Conservation (phyloP, 2,113 vertebrate species). For the Engystomops pustulosus region DNA sequence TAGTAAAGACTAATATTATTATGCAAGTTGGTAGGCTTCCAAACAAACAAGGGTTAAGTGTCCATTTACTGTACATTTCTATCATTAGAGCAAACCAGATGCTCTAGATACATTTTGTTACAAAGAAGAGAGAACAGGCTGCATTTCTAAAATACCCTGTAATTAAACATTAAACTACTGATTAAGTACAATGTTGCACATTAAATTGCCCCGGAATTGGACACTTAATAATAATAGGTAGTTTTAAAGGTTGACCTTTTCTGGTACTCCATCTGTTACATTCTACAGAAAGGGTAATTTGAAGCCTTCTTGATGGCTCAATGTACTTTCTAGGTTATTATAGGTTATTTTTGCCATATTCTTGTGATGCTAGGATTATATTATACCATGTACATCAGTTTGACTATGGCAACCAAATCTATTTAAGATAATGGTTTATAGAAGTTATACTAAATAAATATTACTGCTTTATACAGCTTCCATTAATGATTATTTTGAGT, state of each 20-base stretch:
- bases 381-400: neutral
- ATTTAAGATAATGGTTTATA: no score
- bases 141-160: neutral
- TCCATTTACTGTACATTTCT: slow-evolving; percentile 42
- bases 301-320: fast-evolving
- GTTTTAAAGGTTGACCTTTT: slow-evolving; percentile 51
- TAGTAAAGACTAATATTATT: neutral
- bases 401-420: no score
- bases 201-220: neutral
- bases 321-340: neutral
- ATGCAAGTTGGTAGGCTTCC: neutral
- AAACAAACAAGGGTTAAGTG: slow-evolving; percentile 36
- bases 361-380: neutral
- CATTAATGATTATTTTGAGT: no score
- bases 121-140: slow-evolving; percentile 42
- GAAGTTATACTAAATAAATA: no score
- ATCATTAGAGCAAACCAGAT: slow-evolving; percentile 56
- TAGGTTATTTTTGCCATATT: neutral
- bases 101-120: slow-evolving; percentile 34
- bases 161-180: slow-evolving; percentile 53
- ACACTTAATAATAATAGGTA: slow-evolving; percentile 51
- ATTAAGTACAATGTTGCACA: neutral
- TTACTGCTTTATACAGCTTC: no score
- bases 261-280: slow-evolving; percentile 52
- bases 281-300: slow-evolving; percentile 33